Evolutionary conservation across 2,888 invertebrate species (phyloP).

Genomic region (Ectemnius cavifrons): DNA sequence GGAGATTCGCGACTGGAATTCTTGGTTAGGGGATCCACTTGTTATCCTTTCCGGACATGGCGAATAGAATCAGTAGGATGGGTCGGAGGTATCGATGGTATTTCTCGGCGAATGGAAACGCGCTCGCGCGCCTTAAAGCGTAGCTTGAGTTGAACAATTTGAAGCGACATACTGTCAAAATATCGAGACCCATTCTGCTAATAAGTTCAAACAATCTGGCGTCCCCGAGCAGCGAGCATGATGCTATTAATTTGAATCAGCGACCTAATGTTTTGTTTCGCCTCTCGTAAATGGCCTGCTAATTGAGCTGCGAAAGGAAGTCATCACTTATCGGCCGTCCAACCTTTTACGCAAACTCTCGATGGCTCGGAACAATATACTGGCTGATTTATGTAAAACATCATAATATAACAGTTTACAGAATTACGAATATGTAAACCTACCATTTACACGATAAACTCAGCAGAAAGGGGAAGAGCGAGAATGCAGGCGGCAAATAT

Average conservation of each 20-base stretch:
- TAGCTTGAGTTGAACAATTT: not conserved
- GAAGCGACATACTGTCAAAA: too few relatives aligned
- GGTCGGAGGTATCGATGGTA: not conserved
- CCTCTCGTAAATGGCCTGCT: not conserved
- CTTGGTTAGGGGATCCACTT: slow-evolving; percentile 12
- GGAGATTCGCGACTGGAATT: slow-evolving; percentile 51
- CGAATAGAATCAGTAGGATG: slow-evolving; percentile 28
- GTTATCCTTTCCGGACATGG: slow-evolving; percentile 20
- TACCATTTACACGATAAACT: not conserved
- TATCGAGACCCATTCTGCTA: too few relatives aligned
- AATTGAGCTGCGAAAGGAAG: not conserved
- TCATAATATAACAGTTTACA: not conserved
- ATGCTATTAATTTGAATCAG: not conserved
- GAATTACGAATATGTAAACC: not conserved
- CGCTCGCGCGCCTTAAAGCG: not conserved
- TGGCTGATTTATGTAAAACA: too few relatives aligned
- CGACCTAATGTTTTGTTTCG: not conserved
- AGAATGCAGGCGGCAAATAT: not conserved
- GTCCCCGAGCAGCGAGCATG: not conserved
- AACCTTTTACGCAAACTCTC: not conserved
- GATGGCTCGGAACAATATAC: not conserved
- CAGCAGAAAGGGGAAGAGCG: not conserved
- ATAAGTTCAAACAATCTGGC: too few relatives aligned
- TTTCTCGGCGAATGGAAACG: not conserved
- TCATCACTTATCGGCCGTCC: not conserved